Base-by-base conservation (phyloP, 2,797 vertebrate species). In the Octomys mimax region DNA sequence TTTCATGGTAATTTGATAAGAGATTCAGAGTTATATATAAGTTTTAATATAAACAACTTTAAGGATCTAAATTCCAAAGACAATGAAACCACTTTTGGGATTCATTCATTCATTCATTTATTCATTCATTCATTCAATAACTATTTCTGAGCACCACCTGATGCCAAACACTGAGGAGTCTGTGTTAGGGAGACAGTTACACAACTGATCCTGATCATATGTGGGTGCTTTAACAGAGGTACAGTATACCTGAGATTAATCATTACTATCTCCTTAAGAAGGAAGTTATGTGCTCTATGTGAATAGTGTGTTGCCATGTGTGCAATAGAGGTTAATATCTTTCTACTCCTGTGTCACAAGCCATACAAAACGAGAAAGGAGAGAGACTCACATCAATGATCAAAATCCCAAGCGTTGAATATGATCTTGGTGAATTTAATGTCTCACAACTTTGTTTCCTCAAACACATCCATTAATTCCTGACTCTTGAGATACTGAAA, bases 401-500 rank as follows among this genome's bases (percentile, higher is more conserved):
- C 81, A 83, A 95, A 95, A 31, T 52, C 42, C 52, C 80, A 49
- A 39, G 2, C 80, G 81, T 59, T 96, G 52, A 33, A 4, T 46
- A 28, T 89, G 77, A 82, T 42, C 26, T 82, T 70, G 52, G 52
- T 42, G 70, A 85, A 91, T 88, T 92, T 94, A 92, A 77, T 54
- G n/a, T 94, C 70, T 94, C 12, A 26, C 62, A 90, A 22, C 73
- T 94, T 52, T 36, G 70, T 62, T 92, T 90, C 73, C 73, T 96
- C 73, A 91, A 0, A 68, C 11, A 92, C 5, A 33, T 49, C 42
- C 68, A 94, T 93, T 42, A 83, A 92, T 86, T 94, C 68, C 26
- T 57, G n/a, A 94, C 49, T 87, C 59, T 81, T 39, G 18, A 31
- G 87, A 92, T n/a, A 86, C 46, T 75, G 61, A 88, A 84, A 36